phyloP scores from a whole-genome alignment of 1,140 invertebrate species.

The Globodera rostochiensis region DNA sequence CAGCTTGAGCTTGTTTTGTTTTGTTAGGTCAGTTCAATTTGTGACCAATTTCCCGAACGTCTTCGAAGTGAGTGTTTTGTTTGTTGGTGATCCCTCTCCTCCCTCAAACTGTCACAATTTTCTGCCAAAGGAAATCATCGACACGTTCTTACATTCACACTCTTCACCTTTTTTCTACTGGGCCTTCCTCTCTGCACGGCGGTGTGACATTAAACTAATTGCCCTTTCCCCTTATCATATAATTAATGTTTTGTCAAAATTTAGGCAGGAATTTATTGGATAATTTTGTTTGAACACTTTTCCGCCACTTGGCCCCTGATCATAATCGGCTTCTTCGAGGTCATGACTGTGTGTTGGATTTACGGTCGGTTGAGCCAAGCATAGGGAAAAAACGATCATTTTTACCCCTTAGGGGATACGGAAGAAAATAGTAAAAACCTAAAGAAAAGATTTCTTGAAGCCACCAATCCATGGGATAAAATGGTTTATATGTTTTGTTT shows the following conservation, averaged over 20 bases:
- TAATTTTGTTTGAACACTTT: conserved; percentile 59
- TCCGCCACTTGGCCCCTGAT: conserved; percentile 61
- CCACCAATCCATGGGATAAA: background rate
- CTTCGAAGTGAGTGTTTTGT: conserved; percentile 28
- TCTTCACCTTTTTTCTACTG: conserved; percentile 53
- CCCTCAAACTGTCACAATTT: background rate
- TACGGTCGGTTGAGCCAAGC: conserved; percentile 38
- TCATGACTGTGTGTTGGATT: conserved; percentile 61
- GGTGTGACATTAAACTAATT: conserved; percentile 26
- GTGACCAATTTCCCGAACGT: conserved; percentile 62
- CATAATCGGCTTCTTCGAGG: conserved; percentile 62
- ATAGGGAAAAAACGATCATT: too few species aligned
- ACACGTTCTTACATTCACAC: conserved; percentile 59
- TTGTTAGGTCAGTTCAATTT: conserved; percentile 47
- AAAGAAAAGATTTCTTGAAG: conserved; percentile 10
- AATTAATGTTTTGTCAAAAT: conserved; percentile 10
- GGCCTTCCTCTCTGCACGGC: conserved; percentile 56
- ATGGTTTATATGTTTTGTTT: conserved; percentile 27
- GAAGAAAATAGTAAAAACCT: too few species aligned
- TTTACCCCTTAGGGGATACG: too few species aligned
- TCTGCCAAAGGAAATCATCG: conserved; percentile 50
- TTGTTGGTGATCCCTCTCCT: background rate
- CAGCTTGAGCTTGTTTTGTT: background rate
- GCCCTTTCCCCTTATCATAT: background rate
- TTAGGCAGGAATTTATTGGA: conserved; percentile 64